Percentiles rank a stretch among this genome's conserved stretches.
These are phyloP conservation scores for Sebastes schlegelii DNA, from an alignment of 2,113 vertebrate genomes.

Conservation along the genomic window DNA sequence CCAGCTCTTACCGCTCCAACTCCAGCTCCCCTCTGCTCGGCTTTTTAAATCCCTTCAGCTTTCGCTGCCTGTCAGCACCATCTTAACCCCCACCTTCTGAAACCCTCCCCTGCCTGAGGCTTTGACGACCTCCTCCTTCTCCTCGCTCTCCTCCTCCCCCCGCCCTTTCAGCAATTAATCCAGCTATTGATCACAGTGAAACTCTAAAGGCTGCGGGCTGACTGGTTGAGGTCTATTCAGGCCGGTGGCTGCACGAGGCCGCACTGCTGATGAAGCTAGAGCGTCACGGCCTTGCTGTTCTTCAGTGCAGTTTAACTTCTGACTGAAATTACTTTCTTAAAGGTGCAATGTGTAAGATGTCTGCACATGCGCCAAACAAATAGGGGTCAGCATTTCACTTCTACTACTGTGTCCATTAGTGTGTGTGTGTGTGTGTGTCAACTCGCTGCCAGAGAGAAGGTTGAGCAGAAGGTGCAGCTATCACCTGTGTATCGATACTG, in stretches of 20 bases:
- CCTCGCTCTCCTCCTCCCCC: slow-evolving; percentile 50
- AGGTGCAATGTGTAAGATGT: not conserved
- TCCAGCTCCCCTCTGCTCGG: slow-evolving; percentile 68
- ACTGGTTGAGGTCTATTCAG: slow-evolving; percentile 62
- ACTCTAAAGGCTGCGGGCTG: slow-evolving; percentile 74
- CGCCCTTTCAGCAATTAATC: slow-evolving; percentile 83
- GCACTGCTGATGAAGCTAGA: slow-evolving; percentile 19
- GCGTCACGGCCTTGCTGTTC: not conserved
- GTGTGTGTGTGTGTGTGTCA: too few species aligned
- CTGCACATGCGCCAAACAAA: not conserved
- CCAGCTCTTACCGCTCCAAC: slow-evolving; percentile 60
- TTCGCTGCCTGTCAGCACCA: slow-evolving; percentile 83
- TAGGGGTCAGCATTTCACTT: not conserved
- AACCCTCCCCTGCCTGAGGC: slow-evolving; percentile 81
- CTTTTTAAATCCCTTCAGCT: slow-evolving; percentile 84
- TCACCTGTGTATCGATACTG: too few species aligned
- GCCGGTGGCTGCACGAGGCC: slow-evolving; percentile 32
- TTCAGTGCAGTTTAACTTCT: not conserved
- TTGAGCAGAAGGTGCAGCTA: too few species aligned
- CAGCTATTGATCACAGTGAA: slow-evolving; percentile 85
- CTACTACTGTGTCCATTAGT: too few species aligned
- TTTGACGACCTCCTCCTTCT: slow-evolving; percentile 63
- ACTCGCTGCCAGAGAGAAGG: too few species aligned
- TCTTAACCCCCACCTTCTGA: slow-evolving; percentile 77
- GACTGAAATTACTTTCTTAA: not conserved